A percentile compares a stretch with the other conserved stretches of the same genome.
Evolutionary conservation across 2,888 invertebrate species (phyloP).

Genomic region (Limenitis camilla): DNA sequence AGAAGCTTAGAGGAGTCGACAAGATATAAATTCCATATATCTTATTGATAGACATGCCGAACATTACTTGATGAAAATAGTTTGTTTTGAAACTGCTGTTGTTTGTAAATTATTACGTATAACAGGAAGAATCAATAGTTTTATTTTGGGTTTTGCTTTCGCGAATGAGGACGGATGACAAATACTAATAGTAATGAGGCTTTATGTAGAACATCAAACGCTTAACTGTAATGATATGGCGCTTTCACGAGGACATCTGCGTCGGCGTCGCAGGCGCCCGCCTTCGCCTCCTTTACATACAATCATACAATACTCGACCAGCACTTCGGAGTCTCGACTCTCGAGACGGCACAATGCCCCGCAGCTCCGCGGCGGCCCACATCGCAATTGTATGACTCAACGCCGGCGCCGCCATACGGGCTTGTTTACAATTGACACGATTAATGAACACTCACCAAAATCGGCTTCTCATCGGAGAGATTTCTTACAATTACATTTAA

Average conservation of each 20-base stretch:
- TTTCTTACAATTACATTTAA: constrained; percentile 21
- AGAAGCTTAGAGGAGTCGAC: no score
- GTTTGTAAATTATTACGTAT: no score
- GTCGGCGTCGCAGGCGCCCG: constrained; percentile 56
- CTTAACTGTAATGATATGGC: constrained; percentile 25
- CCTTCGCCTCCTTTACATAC: constrained; percentile 70
- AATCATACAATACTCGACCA: constrained; percentile 50
- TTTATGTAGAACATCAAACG: not conserved
- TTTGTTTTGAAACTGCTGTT: no score
- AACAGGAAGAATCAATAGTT: no score
- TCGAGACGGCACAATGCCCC: constrained; percentile 29
- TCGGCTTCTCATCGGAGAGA: constrained; percentile 31
- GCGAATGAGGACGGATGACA: no score
- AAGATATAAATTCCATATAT: no score
- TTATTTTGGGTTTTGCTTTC: no score
- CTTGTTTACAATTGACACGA: constrained; percentile 63
- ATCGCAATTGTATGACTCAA: constrained; percentile 66
- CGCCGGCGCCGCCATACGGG: constrained; percentile 51
- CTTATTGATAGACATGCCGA: no score
- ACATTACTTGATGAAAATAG: no score
- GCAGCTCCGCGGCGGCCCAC: constrained; percentile 57
- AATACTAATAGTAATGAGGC: no score
- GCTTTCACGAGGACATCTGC: constrained; percentile 50
- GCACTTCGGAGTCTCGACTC: constrained; percentile 3
- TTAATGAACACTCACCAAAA: constrained; percentile 54